phyloP scores from a whole-genome alignment of 2,888 invertebrate species.

The Diogma glabrata region DNA sequence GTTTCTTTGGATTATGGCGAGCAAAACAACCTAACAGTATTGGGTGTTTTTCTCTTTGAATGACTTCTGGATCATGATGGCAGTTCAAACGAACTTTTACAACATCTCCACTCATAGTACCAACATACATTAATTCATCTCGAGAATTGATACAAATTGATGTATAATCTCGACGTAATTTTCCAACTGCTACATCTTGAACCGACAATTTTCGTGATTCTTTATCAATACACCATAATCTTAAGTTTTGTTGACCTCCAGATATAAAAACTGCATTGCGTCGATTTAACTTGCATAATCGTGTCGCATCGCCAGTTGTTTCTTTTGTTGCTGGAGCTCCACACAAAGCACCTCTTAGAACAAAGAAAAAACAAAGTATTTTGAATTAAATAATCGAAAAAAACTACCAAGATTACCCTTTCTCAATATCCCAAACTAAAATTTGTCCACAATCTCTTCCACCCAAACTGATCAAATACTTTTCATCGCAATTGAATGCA shows the following conservation, averaged over 20 bases:
- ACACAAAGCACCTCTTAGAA: constrained; percentile 45
- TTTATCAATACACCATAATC: constrained; percentile 62
- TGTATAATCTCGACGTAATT: constrained; percentile 62
- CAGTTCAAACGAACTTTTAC: constrained; percentile 46
- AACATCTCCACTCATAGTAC: constrained; percentile 64
- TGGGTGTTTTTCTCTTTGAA: constrained; percentile 26
- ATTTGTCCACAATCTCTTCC: constrained; percentile 84
- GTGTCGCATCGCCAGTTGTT: constrained; percentile 59
- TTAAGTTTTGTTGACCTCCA: constrained; percentile 60
- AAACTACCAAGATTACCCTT: constrained; percentile 31
- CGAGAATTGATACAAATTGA: constrained; percentile 57
- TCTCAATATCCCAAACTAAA: constrained; percentile 69
- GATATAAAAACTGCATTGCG: constrained; percentile 57
- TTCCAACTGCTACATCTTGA: constrained; percentile 64
- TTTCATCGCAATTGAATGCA: constrained; percentile 69
- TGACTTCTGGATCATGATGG: constrained; percentile 38
- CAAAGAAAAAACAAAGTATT: no score
- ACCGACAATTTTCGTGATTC: constrained; percentile 57
- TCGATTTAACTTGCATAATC: constrained; percentile 42
- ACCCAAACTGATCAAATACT: constrained; percentile 73
- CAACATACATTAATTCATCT: constrained; percentile 69
- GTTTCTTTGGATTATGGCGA: constrained; percentile 31
- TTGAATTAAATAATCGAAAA: no score
- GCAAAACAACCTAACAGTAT: constrained; percentile 43
- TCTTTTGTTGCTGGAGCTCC: constrained; percentile 47